A percentile compares a stretch with the other conserved stretches of the same genome.
These are phyloP conservation scores for Dinomys branickii DNA, from an alignment of 2,113 vertebrate genomes.

Conservation along the genomic window DNA sequence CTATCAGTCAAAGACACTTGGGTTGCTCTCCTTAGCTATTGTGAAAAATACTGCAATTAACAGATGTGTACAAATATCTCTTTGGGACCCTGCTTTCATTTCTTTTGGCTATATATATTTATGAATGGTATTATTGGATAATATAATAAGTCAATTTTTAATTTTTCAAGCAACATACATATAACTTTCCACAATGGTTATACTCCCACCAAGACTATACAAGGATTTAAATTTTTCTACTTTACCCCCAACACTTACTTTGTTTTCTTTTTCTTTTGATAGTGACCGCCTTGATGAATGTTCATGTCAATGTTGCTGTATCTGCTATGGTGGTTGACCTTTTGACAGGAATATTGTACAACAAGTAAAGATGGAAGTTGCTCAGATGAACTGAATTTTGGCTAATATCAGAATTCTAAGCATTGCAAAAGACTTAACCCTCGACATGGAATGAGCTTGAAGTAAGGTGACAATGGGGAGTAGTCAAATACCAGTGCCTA, in stretches of 20 bases:
- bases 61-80: not conserved
- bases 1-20: not conserved
- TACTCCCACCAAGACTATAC: not conserved
- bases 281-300: no score
- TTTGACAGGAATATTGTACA: not conserved
- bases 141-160: not conserved
- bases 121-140: not conserved
- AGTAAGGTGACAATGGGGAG: not conserved
- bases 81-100: not conserved
- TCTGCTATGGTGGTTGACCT: not conserved
- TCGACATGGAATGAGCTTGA: not conserved
- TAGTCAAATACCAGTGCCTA: not conserved
- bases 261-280: not conserved
- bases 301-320: not conserved
- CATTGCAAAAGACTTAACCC: not conserved
- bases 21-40: not conserved
- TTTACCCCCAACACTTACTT: not conserved
- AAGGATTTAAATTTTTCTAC: not conserved
- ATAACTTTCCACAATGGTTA: not conserved
- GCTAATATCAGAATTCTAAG: not conserved
- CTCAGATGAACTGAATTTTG: not conserved
- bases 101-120: not conserved
- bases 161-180: not conserved
- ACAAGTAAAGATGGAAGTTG: not conserved
- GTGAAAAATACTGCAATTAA: not conserved